Percentiles rank a stretch among this genome's conserved stretches.
Evolutionary conservation across 2,888 invertebrate genomes (phyloP).

Genomic region (Chrysopilus asiliformis): DNA sequence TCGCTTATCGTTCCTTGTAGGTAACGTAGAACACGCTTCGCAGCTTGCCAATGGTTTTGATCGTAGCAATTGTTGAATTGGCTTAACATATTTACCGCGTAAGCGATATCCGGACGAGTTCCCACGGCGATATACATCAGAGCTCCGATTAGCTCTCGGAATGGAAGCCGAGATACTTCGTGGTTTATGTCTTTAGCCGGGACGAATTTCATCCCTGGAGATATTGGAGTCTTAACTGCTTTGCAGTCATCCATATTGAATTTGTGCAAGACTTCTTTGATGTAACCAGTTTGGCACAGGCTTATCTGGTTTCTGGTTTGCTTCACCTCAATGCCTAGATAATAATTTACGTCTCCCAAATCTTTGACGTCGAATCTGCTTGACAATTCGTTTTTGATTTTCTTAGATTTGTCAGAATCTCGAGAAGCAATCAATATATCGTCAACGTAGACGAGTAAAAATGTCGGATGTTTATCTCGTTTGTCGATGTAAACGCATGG

Average conservation of each 20-base stretch:
- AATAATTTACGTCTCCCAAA: background rate
- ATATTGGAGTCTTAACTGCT: background rate
- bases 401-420: background rate
- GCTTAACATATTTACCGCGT: background rate
- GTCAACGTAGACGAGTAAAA: background rate
- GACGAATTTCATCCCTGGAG: no score
- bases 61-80: background rate
- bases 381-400: background rate
- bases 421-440: background rate
- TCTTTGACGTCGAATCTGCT: background rate
- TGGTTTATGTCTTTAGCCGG: no score
- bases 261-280: background rate
- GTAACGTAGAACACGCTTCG: background rate
- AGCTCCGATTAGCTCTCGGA: background rate
- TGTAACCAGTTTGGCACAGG: background rate
- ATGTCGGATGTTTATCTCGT: background rate
- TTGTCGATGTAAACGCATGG: slow-evolving; percentile 14
- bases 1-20: background rate
- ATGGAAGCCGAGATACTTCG: no score
- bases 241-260: background rate
- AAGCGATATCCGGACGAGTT: background rate
- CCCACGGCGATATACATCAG: slow-evolving; percentile 1
- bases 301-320: background rate
- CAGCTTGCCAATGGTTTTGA: background rate
- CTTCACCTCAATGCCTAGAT: background rate